A percentile compares a stretch with the other conserved stretches of the same genome.
Evolutionary conservation across 1,140 invertebrate genomes (phyloP).

Genomic region (Colletes gigas): DNA sequence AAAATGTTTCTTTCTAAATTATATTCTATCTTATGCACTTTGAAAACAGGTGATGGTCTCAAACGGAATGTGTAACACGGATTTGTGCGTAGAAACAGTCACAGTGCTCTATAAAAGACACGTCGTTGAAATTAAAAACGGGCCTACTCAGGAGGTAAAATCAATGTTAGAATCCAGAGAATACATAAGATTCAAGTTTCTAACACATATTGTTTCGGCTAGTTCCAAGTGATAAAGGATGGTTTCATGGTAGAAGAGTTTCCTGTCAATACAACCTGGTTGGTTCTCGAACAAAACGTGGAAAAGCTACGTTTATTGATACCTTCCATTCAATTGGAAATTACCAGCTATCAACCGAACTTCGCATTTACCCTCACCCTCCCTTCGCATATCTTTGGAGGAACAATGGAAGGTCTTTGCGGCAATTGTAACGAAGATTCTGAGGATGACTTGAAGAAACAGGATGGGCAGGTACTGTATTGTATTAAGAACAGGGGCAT

Average conservation of each 20-base stretch:
- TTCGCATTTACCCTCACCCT: constrained; percentile 84
- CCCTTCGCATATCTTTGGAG: constrained; percentile 87
- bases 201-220: neutral
- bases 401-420: constrained; percentile 89
- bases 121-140: constrained; percentile 82
- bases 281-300: constrained; percentile 71
- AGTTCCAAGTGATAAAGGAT: constrained; percentile 72
- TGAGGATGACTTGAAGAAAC: constrained; percentile 84
- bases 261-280: constrained; percentile 75
- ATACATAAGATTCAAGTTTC: neutral
- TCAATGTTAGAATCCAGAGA: neutral
- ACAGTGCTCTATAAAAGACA: constrained; percentile 86
- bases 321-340: constrained; percentile 75
- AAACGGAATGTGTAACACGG: constrained; percentile 83
- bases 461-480: constrained; percentile 76
- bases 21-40: neutral
- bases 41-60: constrained; percentile 82
- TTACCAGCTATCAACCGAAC: constrained; percentile 73
- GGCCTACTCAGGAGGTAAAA: neutral
- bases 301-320: constrained; percentile 79
- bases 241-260: constrained; percentile 68
- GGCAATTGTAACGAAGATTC: constrained; percentile 88
- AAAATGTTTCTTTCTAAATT: neutral
- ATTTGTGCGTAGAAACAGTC: constrained; percentile 84
- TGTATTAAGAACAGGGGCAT: neutral